A percentile compares a stretch with the other conserved stretches of the same genome.
These are phyloP conservation scores for Rotaria macrura DNA, from an alignment of 2,888 invertebrate species.

Conservation along the genomic window DNA sequence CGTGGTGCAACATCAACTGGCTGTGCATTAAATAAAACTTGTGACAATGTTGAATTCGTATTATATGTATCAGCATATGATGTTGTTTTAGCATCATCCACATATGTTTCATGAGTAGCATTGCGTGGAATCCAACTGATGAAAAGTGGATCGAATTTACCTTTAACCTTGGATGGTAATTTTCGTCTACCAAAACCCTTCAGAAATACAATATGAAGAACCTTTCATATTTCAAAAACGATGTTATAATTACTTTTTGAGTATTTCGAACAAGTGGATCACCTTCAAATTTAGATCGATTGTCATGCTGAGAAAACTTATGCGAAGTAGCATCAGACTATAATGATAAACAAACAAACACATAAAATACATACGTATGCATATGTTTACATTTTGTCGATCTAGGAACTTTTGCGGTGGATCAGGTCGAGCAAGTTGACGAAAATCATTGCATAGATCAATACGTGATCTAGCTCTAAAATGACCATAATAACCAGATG, in stretches of 20 bases:
- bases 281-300: slow-evolving; percentile 43
- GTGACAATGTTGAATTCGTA: not conserved
- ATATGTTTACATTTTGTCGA: slow-evolving; percentile 41
- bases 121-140: not conserved
- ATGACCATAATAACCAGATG: slow-evolving; percentile 47
- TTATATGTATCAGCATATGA: not conserved
- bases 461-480: slow-evolving; percentile 44
- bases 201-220: not conserved
- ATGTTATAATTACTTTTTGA: not conserved
- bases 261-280: slow-evolving; percentile 40
- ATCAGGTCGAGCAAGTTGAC: slow-evolving; percentile 45
- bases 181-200: not conserved
- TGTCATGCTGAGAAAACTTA: slow-evolving; percentile 48
- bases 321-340: slow-evolving; percentile 36
- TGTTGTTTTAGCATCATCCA: not conserved
- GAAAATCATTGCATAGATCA: slow-evolving; percentile 46
- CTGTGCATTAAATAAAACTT: not conserved
- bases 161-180: not conserved
- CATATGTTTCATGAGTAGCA: not conserved
- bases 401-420: slow-evolving; percentile 44
- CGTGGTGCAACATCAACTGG: not conserved
- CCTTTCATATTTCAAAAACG: not conserved
- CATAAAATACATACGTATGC: no score
- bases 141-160: not conserved
- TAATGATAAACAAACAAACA: not conserved